Conservation (phyloP, 2,113 vertebrate genomes). For the Malurus cyaneus region DNA sequence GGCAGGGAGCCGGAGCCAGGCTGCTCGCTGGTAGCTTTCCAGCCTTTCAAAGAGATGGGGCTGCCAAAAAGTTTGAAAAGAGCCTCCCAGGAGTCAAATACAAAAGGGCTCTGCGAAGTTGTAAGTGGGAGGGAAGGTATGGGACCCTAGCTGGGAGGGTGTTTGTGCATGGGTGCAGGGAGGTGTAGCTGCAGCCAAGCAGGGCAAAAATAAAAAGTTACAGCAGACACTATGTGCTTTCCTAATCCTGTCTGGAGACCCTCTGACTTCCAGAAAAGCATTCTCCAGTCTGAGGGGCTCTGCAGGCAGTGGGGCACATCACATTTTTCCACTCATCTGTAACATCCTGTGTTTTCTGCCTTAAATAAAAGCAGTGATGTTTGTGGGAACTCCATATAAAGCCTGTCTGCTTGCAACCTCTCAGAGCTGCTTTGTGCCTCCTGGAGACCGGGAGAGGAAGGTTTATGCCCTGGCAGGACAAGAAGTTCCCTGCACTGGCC, state of each 20-base stretch:
- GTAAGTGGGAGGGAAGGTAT: not conserved
- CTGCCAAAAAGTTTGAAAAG: conserved; percentile 42
- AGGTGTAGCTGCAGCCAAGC: conserved; percentile 9
- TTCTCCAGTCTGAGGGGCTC: conserved; percentile 38
- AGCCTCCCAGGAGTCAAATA: not conserved
- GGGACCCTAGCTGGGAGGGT: not conserved
- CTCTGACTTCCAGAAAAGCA: conserved; percentile 38
- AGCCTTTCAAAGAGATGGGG: not conserved
- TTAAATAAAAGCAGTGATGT: conserved; percentile 43
- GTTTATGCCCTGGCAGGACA: conserved; percentile 57
- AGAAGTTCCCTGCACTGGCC: conserved; percentile 35
- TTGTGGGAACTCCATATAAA: conserved; percentile 49
- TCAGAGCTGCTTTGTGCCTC: conserved; percentile 41
- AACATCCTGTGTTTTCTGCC: conserved; percentile 64
- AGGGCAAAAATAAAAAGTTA: not conserved
- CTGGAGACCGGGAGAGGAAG: conserved; percentile 21
- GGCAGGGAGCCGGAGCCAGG: not conserved
- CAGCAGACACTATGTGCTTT: not conserved
- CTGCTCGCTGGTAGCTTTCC: not conserved
- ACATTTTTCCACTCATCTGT: conserved; percentile 60
- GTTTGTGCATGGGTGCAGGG: not conserved
- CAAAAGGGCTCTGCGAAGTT: conserved; percentile 39
- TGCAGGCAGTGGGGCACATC: conserved; percentile 36
- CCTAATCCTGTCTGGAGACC: conserved; percentile 63
- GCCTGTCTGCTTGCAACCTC: not conserved